phyloP scores from a whole-genome alignment of 2,113 vertebrate species.

The Brienomyrus longianalis region DNA sequence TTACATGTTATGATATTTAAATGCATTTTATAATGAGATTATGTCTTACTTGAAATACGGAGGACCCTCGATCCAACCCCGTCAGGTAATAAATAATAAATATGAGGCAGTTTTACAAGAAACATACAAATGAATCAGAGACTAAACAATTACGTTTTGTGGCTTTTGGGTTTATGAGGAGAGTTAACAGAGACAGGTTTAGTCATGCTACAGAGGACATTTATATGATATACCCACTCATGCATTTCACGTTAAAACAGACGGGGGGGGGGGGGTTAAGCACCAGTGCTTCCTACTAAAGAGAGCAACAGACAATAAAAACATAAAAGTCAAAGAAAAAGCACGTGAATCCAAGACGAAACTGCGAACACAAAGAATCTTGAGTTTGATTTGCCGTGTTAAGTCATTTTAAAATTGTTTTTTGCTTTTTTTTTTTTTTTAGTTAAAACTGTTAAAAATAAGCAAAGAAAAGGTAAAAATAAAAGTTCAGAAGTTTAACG shows the following conservation, averaged over 20 bases:
- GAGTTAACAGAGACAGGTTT: slow-evolving; percentile 7
- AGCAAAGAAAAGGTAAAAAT: not conserved
- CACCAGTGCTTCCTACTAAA: slow-evolving; percentile 89
- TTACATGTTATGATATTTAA: slow-evolving; percentile 49
- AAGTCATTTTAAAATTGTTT: slow-evolving; percentile 55
- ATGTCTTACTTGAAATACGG: slow-evolving; percentile 23
- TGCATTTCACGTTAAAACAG: slow-evolving; percentile 24
- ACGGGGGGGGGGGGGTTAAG: slow-evolving; percentile 10
- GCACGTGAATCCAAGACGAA: not conserved
- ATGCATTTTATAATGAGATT: slow-evolving; percentile 57
- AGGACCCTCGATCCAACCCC: not conserved
- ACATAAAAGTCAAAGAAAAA: slow-evolving; percentile 63
- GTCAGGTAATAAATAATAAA: not conserved
- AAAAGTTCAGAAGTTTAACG: slow-evolving; percentile 70
- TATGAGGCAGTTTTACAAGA: slow-evolving; percentile 3
- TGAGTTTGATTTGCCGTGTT: not conserved
- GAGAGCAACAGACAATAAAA: slow-evolving; percentile 62
- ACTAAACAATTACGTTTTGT: not conserved
- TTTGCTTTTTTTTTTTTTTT: slow-evolving; percentile 36
- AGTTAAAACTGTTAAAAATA: not conserved
- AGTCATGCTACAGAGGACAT: not conserved
- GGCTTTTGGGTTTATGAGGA: slow-evolving; percentile 5
- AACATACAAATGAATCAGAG: not conserved
- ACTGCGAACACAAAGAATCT: slow-evolving; percentile 51
- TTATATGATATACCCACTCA: slow-evolving; percentile 4